Conservation (phyloP, 1,140 invertebrate genomes). For the Heliconius himera region DNA sequence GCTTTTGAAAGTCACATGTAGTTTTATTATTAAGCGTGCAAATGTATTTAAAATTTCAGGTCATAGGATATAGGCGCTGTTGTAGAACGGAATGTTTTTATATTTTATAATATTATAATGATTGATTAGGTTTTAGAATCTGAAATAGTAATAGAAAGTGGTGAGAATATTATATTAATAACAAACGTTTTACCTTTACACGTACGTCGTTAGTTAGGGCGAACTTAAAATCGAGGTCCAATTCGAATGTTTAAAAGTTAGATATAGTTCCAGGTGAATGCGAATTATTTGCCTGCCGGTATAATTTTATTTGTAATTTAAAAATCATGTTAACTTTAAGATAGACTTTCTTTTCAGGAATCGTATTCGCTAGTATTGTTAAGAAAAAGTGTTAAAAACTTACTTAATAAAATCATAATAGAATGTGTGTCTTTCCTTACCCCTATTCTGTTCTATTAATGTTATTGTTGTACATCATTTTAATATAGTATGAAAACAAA, state of each 20-base stretch:
- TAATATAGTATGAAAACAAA: constrained; percentile 50
- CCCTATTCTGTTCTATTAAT: constrained; percentile 36
- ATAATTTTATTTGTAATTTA: constrained; percentile 68
- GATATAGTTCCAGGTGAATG: constrained; percentile 62
- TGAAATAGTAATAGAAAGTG: constrained; percentile 24
- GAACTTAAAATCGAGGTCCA: constrained; percentile 79
- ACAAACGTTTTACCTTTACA: constrained; percentile 45
- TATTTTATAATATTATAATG: constrained; percentile 11
- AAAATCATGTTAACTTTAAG: constrained; percentile 80
- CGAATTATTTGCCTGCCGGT: constrained; percentile 64
- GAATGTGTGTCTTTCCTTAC: constrained; percentile 56
- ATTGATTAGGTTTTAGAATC: constrained; percentile 23
- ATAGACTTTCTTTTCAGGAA: constrained; percentile 73
- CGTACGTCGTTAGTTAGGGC: constrained; percentile 66
- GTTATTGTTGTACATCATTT: constrained; percentile 47
- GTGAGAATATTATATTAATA: constrained; percentile 35
- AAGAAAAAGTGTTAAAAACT: constrained; percentile 76
- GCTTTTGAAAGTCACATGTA: background rate
- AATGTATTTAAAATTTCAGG: background rate
- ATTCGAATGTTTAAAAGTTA: constrained; percentile 73
- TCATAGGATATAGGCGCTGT: constrained; percentile 4
- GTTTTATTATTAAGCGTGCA: background rate
- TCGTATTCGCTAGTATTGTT: constrained; percentile 78
- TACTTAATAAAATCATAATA: constrained; percentile 75
- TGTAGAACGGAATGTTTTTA: constrained; percentile 26